Evolutionary conservation across 2,113 vertebrate genomes (phyloP).

Genomic region (Turnix velox): DNA sequence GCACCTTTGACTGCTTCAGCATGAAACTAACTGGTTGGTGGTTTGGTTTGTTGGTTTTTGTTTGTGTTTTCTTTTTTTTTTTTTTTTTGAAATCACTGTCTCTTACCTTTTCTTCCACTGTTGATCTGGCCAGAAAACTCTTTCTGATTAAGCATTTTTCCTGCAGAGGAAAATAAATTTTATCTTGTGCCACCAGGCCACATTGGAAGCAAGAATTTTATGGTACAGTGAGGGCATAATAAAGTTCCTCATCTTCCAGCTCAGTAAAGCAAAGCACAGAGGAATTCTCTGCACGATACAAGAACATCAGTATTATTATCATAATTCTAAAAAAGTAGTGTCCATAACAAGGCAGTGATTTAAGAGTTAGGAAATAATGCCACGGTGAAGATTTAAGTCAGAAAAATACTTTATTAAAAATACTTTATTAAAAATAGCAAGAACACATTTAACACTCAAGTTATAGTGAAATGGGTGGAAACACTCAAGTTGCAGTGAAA

Average conservation of each 20-base stretch:
- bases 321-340: background rate
- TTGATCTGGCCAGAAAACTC: background rate
- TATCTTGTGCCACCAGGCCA: background rate
- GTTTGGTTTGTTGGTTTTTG: accelerated
- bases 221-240: background rate
- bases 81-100: background rate
- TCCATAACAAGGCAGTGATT: conserved; percentile 34
- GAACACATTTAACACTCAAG: background rate
- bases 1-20: background rate
- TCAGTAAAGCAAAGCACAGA: conserved; percentile 39
- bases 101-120: background rate
- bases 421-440: no score
- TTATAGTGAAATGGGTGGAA: background rate
- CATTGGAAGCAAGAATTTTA: background rate
- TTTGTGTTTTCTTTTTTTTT: background rate
- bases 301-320: background rate
- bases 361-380: background rate
- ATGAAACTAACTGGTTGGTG: background rate
- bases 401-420: background rate
- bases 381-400: background rate
- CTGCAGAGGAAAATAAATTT: background rate
- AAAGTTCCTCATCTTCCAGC: conserved; percentile 30
- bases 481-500: background rate
- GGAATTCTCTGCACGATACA: background rate
- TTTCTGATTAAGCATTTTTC: background rate